A percentile compares a stretch with the other conserved stretches of the same genome.
phyloP scores from a whole-genome alignment of 2,888 invertebrate genomes.

The Pecten maximus region DNA sequence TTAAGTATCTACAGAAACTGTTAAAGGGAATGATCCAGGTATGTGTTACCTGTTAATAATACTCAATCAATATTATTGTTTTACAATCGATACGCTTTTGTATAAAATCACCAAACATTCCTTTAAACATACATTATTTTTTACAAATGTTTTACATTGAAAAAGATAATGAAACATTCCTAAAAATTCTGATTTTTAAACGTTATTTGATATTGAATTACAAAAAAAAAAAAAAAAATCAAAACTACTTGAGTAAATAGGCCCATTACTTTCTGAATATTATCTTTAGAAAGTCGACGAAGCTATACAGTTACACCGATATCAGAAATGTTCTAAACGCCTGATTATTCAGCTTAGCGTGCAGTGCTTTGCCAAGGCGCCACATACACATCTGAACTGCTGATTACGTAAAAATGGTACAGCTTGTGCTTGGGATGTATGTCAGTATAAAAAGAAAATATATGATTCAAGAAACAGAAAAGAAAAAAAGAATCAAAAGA shows the following conservation, averaged over 20 bases:
- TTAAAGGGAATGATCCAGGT: too few relatives aligned
- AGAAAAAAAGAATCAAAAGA: too few relatives aligned
- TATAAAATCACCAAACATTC: too few relatives aligned
- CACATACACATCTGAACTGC: neutral
- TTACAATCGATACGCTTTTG: too few relatives aligned
- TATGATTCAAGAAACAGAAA: too few relatives aligned
- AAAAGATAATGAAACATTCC: too few relatives aligned
- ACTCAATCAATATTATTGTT: too few relatives aligned
- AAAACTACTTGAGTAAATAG: neutral
- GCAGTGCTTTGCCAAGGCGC: neutral
- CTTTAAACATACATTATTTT: too few relatives aligned
- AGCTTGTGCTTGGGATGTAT: neutral
- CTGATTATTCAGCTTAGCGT: neutral
- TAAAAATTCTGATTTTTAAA: neutral
- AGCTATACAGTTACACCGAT: neutral
- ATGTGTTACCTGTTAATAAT: too few relatives aligned
- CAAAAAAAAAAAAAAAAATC: neutral
- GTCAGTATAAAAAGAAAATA: neutral
- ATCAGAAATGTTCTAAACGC: neutral
- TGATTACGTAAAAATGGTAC: neutral
- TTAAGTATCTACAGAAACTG: too few relatives aligned
- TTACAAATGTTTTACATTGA: too few relatives aligned
- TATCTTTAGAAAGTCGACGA: neutral
- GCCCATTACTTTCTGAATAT: neutral
- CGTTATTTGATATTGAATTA: neutral